A percentile compares a stretch with the other conserved stretches of the same genome.
Conservation (phyloP, 1,140 invertebrate species). For the Drosophila nasuta region DNA sequence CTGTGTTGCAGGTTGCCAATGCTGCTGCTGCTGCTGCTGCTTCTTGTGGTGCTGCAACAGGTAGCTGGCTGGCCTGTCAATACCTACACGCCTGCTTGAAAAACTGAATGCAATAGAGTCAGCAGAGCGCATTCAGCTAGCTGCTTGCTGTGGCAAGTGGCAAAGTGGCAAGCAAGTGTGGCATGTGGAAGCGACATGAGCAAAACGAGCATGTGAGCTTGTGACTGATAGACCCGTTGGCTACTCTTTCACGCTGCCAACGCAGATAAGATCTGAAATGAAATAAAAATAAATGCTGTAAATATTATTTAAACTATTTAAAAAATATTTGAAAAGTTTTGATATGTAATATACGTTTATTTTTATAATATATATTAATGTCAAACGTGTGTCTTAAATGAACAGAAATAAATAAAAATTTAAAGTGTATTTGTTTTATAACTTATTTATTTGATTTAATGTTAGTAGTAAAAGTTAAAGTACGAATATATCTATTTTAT, state of each 20-base stretch:
- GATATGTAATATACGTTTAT: neutral
- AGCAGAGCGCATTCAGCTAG: conserved; percentile 29
- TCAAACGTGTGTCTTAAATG: no score
- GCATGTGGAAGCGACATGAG: conserved; percentile 33
- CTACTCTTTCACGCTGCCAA: conserved; percentile 23
- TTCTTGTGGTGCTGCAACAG: conserved; percentile 50
- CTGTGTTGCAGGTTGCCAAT: conserved; percentile 17
- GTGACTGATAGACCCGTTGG: conserved; percentile 36
- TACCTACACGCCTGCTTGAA: conserved; percentile 75
- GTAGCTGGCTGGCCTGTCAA: conserved; percentile 71
- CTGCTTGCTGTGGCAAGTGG: conserved; percentile 46
- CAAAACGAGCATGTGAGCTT: conserved; percentile 4
- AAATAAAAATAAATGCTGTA: neutral
- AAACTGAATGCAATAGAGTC: conserved; percentile 38
- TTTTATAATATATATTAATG: neutral
- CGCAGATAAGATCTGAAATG: neutral
- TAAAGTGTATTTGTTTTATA: no score
- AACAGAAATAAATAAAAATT: no score
- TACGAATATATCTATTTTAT: no score
- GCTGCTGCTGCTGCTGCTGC: conserved; percentile 22
- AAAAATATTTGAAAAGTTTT: neutral
- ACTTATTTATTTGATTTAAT: no score
- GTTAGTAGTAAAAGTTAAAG: no score
- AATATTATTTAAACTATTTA: neutral
- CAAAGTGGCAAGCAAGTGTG: conserved; percentile 7